These are phyloP conservation scores for Hydropsyche betteni DNA, from an alignment of 2,888 invertebrate species.

Conservation along the genomic window DNA sequence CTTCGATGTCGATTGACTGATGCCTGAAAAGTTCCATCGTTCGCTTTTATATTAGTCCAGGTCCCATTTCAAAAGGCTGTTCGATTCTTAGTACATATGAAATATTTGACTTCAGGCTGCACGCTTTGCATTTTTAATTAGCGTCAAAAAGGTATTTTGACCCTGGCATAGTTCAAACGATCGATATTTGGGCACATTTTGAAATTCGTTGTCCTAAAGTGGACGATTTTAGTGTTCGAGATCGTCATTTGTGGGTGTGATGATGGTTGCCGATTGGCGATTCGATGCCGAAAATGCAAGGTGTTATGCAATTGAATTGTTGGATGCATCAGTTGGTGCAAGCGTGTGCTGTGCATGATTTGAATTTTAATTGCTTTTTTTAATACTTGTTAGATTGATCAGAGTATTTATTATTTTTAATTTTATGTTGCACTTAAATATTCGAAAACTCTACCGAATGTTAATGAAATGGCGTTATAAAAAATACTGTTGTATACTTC, in stretches of 20 bases:
- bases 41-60: conserved; percentile 38
- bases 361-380: conserved; percentile 11
- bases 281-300: background rate
- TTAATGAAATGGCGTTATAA: too few relatives aligned
- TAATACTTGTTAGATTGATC: too few relatives aligned
- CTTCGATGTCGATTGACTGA: conserved; percentile 36
- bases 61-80: conserved; percentile 16
- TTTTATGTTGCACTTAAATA: too few relatives aligned
- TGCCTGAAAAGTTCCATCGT: conserved; percentile 4
- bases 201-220: conserved; percentile 31
- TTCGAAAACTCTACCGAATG: too few relatives aligned
- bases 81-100: background rate
- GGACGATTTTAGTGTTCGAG: conserved; percentile 1
- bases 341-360: background rate
- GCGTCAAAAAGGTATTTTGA: conserved; percentile 21
- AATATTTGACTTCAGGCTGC: conserved; percentile 10
- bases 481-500: too few relatives aligned
- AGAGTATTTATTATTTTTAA: too few relatives aligned
- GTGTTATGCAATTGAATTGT: background rate
- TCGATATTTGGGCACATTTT: conserved; percentile 22
- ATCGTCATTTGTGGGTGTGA: background rate
- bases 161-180: conserved; percentile 34
- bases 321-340: background rate
- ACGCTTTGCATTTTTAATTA: conserved; percentile 33
- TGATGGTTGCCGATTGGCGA: conserved; percentile 8